Conservation (phyloP, 2,113 vertebrate species). For the Hippocampus comes region DNA sequence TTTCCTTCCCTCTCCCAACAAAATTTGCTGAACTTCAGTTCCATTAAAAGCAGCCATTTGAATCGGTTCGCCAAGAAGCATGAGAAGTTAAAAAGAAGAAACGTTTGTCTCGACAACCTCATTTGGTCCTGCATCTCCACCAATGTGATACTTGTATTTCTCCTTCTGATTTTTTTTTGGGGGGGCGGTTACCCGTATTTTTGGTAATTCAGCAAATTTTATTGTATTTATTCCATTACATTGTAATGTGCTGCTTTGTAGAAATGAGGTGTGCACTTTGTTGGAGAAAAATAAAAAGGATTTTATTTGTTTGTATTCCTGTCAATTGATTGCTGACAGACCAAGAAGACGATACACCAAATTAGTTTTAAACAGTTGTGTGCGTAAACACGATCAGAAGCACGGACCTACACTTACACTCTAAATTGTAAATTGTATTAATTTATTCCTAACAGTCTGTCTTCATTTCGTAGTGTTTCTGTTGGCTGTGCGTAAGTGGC, state of each 20-base stretch:
- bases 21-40: constrained; percentile 45
- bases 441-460: too few species aligned
- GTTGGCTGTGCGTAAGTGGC: too few species aligned
- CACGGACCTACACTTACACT: too few species aligned
- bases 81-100: constrained; percentile 30
- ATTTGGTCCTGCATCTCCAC: constrained; percentile 42
- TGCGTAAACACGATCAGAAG: too few species aligned
- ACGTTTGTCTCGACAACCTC: constrained; percentile 26
- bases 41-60: constrained; percentile 43
- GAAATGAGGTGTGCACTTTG: constrained; percentile 83
- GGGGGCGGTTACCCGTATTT: constrained; percentile 42
- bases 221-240: constrained; percentile 89
- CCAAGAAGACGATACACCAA: too few species aligned
- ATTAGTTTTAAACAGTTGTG: too few species aligned
- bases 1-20: constrained; percentile 31
- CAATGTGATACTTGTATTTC: constrained; percentile 68
- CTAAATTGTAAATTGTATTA: too few species aligned
- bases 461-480: too few species aligned
- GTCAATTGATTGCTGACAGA: constrained; percentile 34
- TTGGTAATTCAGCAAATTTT: constrained; percentile 74
- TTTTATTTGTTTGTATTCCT: constrained; percentile 75
- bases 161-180: constrained; percentile 48
- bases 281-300: constrained; percentile 76
- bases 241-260: constrained; percentile 88
- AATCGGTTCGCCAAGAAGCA: constrained; percentile 28